These are phyloP conservation scores for Abscondita cerata DNA, from an alignment of 2,888 invertebrate genomes.

Conservation along the genomic window DNA sequence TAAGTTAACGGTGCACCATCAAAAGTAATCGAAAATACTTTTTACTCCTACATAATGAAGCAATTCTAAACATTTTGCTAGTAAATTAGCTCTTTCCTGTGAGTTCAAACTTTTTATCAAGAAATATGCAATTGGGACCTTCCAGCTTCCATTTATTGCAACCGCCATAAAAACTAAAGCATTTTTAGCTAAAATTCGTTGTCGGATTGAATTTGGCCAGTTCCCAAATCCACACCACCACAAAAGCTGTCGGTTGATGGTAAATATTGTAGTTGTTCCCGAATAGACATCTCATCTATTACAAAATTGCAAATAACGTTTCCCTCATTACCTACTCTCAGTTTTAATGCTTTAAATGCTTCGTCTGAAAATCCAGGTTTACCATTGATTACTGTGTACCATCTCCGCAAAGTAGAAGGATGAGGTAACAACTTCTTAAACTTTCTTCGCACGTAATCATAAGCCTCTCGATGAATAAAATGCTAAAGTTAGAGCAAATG, in stretches of 20 bases:
- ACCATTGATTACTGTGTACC: not conserved
- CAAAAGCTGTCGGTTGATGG: conserved; percentile 44
- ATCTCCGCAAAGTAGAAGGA: not conserved
- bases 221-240: conserved; percentile 46
- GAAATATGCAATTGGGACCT: conserved; percentile 46
- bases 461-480: not conserved
- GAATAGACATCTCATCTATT: conserved; percentile 44
- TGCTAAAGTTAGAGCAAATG: not conserved
- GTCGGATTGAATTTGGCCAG: conserved; percentile 35
- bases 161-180: conserved; percentile 44
- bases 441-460: not conserved
- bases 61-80: conserved; percentile 35
- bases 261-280: conserved; percentile 44
- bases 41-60: conserved; percentile 24
- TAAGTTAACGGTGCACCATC: conserved; percentile 17
- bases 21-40: conserved; percentile 29
- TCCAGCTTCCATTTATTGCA: conserved; percentile 41
- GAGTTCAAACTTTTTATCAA: conserved; percentile 40
- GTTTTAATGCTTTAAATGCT: not conserved
- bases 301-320: not conserved
- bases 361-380: not conserved
- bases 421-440: not conserved
- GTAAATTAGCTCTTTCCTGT: conserved; percentile 38
- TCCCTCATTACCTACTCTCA: not conserved
- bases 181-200: conserved; percentile 37